Conservation (phyloP, 2,888 invertebrate genomes). For the Eumerus sabulonum region DNA sequence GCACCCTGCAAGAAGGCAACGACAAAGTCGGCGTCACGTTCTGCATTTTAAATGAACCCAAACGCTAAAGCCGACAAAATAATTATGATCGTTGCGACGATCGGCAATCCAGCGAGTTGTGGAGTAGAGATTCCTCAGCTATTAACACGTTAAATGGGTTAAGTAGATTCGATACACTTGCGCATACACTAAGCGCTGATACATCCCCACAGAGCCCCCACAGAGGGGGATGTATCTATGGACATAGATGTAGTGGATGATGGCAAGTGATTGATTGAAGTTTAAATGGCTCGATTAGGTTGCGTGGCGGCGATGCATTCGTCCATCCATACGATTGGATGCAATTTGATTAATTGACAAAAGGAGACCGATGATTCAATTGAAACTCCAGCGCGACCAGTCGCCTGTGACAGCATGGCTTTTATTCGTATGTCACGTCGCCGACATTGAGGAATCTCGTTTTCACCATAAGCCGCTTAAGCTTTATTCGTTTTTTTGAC, state of each 20-base stretch:
- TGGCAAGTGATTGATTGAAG: conserved; percentile 58
- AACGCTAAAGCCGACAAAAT: conserved; percentile 62
- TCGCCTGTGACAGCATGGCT: no score
- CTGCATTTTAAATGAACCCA: conserved; percentile 65
- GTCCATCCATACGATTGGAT: conserved; percentile 1
- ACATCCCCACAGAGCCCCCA: no score
- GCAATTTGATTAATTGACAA: no score
- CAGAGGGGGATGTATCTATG: no score
- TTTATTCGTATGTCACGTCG: no score
- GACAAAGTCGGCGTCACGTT: conserved; percentile 59
- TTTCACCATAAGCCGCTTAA: no score
- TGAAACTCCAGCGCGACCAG: no score
- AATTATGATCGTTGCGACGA: conserved; percentile 31
- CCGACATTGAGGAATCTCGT: no score
- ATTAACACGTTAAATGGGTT: conserved; percentile 66
- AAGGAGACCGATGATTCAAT: background rate
- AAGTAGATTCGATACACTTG: conserved; percentile 48
- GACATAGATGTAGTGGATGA: no score
- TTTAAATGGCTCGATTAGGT: conserved; percentile 41
- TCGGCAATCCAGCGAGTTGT: conserved; percentile 13
- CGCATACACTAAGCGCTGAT: no score
- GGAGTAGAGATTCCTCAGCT: conserved; percentile 41
- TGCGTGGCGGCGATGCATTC: background rate
- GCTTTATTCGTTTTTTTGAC: no score
- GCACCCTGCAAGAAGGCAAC: conserved; percentile 11